Conservation (phyloP, 2,113 vertebrate species). For the Paradoxurus hermaphroditus region DNA sequence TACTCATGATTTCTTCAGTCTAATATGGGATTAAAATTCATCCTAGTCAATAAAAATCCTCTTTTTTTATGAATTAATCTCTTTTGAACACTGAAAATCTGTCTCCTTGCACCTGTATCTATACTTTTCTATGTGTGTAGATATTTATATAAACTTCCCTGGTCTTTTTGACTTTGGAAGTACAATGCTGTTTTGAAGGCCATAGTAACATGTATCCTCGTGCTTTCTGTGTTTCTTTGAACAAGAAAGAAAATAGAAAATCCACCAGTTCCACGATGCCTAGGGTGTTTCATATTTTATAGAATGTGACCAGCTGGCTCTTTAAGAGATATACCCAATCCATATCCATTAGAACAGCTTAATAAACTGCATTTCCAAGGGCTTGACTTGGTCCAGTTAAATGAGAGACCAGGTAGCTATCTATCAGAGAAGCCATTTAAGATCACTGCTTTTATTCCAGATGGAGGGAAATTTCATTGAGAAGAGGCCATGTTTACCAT, state of each 20-base stretch:
- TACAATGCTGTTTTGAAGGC: neutral
- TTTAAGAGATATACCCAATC: neutral
- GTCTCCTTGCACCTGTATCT: neutral
- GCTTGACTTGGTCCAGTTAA: neutral
- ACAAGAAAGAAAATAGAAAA: neutral
- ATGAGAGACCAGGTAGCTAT: neutral
- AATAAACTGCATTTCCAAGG: neutral
- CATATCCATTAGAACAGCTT: constrained; percentile 33
- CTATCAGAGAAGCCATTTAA: neutral
- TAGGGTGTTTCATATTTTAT: neutral
- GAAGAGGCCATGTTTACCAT: neutral
- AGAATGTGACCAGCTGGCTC: neutral
- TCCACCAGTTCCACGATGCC: neutral
- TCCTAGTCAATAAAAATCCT: neutral
- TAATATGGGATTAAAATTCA: neutral
- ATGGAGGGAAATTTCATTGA: neutral
- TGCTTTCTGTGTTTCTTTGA: constrained; percentile 30
- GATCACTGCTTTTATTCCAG: neutral
- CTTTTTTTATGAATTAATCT: neutral
- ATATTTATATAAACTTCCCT: neutral
- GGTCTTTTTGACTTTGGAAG: neutral
- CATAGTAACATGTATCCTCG: neutral
- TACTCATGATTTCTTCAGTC: neutral
- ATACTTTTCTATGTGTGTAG: neutral
- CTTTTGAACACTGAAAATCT: neutral